Base-by-base conservation (phyloP, 2,113 vertebrate genomes). In the Varanus komodoensis region DNA sequence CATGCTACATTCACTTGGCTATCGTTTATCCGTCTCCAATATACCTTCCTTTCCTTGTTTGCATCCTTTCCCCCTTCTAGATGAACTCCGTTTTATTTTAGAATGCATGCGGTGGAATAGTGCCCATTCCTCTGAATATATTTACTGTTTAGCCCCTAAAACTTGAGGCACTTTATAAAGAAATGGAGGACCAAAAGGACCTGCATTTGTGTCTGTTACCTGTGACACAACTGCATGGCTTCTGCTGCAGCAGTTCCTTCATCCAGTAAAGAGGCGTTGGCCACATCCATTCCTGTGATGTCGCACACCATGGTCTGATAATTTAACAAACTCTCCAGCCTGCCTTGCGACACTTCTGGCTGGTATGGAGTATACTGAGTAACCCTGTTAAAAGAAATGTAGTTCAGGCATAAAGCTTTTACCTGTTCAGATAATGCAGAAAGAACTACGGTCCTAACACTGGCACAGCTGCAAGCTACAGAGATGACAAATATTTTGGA, bases 291-390 rank as follows among this genome's bases (percentile, higher is more conserved):
- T 77, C 98, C 98, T 4, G 99, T 99, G 93, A 99, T 97, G 94
- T 99, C 99, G 83, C 99, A 99, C 89, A 99, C 99, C 98, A 99
- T 99, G 15, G 99, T 99, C 96, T 99, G 99, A 91, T 98, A 99
- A 95, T 99, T 99, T 1, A 99, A 97, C 68, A 99, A 97, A 77
- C 98, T 99, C 95, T 99, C 99, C 95, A 99, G 95, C 87, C 99
- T 98, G 32, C 99, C 99, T 94, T 99, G 99, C 29, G 99, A 97
- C 3, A 99, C 98, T 94, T 99, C 99, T 0, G 99, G 99, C 95
- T 99, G 99, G 95, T 99, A 99, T 5, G 99, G 99, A 0, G 99
- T 99, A 93, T 99, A 99, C 95, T 99, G 99, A 7, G 99, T 99
- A 92, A 99, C 97, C 99, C 99, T 99, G 95, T 27, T 71, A 32